These are phyloP conservation scores for Pan troglodytes DNA, from an alignment of 2,113 vertebrate genomes.

Conservation along the genomic window NHGRI_mPanTro3-v2.1_pri NC_072402.2:47827001-47827500, in stretches of 20 bases:
- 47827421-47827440: too few relatives aligned
- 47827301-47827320: too few relatives aligned
- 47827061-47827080: too few relatives aligned
- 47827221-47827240: neutral
- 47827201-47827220: neutral
- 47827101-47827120: neutral
- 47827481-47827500: too few relatives aligned
- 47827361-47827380: too few relatives aligned
- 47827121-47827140: neutral
- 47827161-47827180: neutral
- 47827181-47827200: neutral
- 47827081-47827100: neutral
- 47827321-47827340: too few relatives aligned
- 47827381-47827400: too few relatives aligned
- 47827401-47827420: too few relatives aligned
- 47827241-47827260: neutral
- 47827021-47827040: neutral
- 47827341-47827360: too few relatives aligned
- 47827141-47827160: constrained; percentile 34
- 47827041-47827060: neutral
- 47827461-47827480: too few relatives aligned
- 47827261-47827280: neutral
- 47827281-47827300: neutral
- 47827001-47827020: neutral
- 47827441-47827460: too few relatives aligned